These are phyloP conservation scores for Orycteropus afer DNA, from an alignment of 2,113 vertebrate genomes.

Conservation along the genomic window DNA sequence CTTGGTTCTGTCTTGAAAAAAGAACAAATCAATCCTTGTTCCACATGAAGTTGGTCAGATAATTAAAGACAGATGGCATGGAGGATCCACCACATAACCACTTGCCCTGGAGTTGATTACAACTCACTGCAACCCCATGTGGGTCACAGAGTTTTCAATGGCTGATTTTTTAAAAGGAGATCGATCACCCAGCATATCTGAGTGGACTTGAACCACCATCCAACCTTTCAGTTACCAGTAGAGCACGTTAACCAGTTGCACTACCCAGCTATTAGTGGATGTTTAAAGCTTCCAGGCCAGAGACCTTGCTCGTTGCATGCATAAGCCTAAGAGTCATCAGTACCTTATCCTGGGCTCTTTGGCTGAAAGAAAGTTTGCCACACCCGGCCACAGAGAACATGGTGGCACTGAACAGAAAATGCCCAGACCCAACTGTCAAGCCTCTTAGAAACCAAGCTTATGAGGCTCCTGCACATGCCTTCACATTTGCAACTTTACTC, in stretches of 20 bases:
- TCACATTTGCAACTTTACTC: neutral
- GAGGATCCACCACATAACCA: neutral
- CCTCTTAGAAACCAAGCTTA: neutral
- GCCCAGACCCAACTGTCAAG: neutral
- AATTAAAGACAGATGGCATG: conserved; percentile 54
- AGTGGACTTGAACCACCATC: neutral
- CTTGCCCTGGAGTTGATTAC: neutral
- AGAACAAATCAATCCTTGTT: conserved; percentile 46
- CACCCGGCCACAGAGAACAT: neutral
- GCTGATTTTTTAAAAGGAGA: neutral
- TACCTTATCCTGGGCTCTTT: neutral
- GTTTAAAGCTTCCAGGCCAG: neutral
- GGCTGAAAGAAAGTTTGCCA: neutral
- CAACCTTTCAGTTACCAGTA: no score
- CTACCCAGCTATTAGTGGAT: neutral
- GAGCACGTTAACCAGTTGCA: neutral
- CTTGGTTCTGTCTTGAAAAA: neutral
- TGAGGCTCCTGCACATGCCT: neutral
- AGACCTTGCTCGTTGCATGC: neutral
- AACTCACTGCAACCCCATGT: neutral
- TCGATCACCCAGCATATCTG: neutral
- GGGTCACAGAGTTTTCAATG: no score
- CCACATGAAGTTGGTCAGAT: conserved; percentile 35
- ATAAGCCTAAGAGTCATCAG: neutral
- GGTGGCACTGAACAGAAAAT: neutral